A percentile compares a stretch with the other conserved stretches of the same genome.
Conservation (phyloP, 2,113 vertebrate genomes). For the Ammodytes marinus region DNA sequence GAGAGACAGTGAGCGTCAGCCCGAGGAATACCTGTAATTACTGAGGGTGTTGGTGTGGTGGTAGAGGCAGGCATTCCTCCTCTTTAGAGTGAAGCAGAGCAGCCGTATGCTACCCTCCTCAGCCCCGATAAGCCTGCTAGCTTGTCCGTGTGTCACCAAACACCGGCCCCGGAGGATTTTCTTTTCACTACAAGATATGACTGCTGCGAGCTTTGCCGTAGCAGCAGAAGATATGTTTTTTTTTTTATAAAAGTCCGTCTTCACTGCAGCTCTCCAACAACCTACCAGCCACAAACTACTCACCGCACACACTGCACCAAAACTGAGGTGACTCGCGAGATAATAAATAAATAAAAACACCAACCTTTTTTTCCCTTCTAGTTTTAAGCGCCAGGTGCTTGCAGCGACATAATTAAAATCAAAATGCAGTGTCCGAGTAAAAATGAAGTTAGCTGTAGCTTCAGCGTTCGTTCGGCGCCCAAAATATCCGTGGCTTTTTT, state of each 20-base stretch:
- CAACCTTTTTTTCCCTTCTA: not conserved
- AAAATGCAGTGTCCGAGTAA: not conserved
- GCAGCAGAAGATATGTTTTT: too few species aligned
- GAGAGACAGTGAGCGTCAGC: conserved; percentile 54
- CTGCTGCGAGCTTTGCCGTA: not conserved
- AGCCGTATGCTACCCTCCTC: conserved; percentile 23
- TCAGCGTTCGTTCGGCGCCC: not conserved
- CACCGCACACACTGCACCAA: conserved; percentile 58
- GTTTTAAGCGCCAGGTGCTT: conserved; percentile 25
- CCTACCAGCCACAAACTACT: conserved; percentile 45
- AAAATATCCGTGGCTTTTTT: conserved; percentile 42
- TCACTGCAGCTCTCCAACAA: conserved; percentile 12
- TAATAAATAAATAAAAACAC: not conserved
- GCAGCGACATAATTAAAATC: not conserved
- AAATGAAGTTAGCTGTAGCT: not conserved
- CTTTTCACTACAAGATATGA: accelerated
- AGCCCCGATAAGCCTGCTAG: not conserved
- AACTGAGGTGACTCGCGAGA: not conserved
- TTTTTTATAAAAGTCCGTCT: conserved; percentile 35
- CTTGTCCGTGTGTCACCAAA: not conserved
- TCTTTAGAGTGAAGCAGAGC: conserved; percentile 54
- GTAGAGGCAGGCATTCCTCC: conserved; percentile 63
- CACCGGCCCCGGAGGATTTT: not conserved
- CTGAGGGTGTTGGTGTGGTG: conserved; percentile 14
- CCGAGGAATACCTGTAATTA: conserved; percentile 67